These are phyloP conservation scores for Macropis europaea DNA, from an alignment of 2,888 invertebrate genomes.

Conservation along the genomic window DNA sequence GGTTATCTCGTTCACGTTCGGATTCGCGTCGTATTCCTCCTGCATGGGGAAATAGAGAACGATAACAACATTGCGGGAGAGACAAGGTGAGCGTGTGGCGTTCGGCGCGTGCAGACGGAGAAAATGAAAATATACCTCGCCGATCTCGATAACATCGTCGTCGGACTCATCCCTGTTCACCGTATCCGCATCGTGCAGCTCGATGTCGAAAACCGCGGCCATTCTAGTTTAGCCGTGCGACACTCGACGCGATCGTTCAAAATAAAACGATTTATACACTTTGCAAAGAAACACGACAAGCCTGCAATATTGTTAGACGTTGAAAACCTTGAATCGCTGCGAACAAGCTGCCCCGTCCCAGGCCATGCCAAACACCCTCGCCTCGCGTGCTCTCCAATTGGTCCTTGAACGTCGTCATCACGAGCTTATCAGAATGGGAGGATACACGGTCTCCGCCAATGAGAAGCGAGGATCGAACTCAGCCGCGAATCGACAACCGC, in stretches of 20 bases:
- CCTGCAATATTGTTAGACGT: constrained; percentile 49
- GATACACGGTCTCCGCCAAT: constrained; percentile 36
- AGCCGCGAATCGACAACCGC: constrained; percentile 20
- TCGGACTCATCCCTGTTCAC: constrained; percentile 89
- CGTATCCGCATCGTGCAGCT: constrained; percentile 87
- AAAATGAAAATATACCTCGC: constrained; percentile 86
- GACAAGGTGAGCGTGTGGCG: constrained; percentile 16
- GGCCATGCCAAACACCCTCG: constrained; percentile 59
- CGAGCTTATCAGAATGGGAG: constrained; percentile 47
- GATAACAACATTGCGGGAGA: constrained; percentile 1
- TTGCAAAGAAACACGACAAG: constrained; percentile 18
- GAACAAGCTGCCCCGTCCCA: constrained; percentile 56
- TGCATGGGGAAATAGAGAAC: constrained; percentile 76
- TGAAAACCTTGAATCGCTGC: constrained; percentile 52
- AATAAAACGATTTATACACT: constrained; percentile 18
- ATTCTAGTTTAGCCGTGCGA: constrained; percentile 79
- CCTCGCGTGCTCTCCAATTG: constrained; percentile 37
- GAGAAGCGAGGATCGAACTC: background rate
- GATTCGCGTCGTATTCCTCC: constrained; percentile 91
- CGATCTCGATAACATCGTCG: constrained; percentile 93
- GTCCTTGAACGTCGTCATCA: constrained; percentile 33
- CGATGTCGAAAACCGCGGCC: constrained; percentile 96
- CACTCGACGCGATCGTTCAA: constrained; percentile 9
- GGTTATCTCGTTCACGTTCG: constrained; percentile 88
- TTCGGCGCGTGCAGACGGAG: constrained; percentile 20